phyloP scores from a whole-genome alignment of 92 coral and sea anemone species.

The Pocillopora meandrina region DNA sequence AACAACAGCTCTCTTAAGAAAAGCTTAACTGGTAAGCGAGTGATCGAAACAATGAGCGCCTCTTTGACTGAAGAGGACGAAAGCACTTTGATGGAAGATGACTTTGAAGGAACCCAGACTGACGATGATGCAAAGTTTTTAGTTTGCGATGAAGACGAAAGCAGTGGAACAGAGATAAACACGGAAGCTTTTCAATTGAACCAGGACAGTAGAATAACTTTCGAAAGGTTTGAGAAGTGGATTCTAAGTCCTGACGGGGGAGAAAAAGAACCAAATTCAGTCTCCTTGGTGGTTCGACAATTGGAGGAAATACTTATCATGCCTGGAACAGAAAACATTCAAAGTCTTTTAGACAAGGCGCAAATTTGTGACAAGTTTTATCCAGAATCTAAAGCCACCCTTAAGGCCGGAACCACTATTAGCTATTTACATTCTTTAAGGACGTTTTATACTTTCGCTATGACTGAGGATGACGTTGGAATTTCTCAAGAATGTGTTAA shows the following conservation, averaged over 20 bases:
- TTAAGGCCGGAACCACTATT: too few species aligned
- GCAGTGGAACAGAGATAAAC: not conserved
- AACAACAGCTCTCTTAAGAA: not conserved
- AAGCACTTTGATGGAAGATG: not conserved
- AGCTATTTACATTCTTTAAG: not conserved
- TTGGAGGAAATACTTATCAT: not conserved
- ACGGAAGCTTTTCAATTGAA: not conserved
- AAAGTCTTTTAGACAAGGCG: conserved; percentile 19
- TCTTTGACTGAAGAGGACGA: not conserved
- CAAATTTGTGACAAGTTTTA: conserved; percentile 24
- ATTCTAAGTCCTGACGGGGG: conserved; percentile 29
- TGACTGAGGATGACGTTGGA: conserved; percentile 19
- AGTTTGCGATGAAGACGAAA: conserved; percentile 1
- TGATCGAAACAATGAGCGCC: not conserved
- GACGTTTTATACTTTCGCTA: conserved; percentile 18
- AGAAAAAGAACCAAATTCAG: conserved; percentile 13
- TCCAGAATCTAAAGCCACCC: not conserved
- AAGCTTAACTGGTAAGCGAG: not conserved
- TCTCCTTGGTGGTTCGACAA: conserved; percentile 4
- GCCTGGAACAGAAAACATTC: conserved; percentile 7
- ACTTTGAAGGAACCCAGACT: conserved; percentile 1
- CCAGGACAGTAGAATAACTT: not conserved
- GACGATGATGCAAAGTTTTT: not conserved
- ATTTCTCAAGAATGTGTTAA: conserved; percentile 6
- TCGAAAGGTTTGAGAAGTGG: conserved; percentile 11